phyloP scores from a whole-genome alignment of 1,140 invertebrate genomes.

The Cherax quadricarinatus region DNA sequence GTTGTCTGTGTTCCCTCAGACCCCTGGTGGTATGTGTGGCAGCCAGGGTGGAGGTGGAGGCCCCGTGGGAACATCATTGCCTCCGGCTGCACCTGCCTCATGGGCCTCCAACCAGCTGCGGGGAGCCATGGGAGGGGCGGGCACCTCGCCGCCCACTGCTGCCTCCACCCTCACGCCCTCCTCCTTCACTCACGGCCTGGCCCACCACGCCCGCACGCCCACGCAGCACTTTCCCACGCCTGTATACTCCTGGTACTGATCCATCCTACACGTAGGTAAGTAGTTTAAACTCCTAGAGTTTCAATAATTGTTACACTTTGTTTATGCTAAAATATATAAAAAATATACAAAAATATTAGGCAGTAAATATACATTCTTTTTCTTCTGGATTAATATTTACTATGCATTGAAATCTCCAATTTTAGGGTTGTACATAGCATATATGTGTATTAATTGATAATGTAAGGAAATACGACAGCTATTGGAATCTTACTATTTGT shows the following conservation, averaged over 20 bases:
- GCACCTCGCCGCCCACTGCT: conserved; percentile 38
- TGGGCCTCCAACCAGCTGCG: conserved; percentile 66
- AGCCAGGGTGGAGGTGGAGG: conserved; percentile 10
- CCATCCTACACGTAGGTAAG: neutral
- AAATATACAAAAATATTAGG: neutral
- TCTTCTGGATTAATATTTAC: neutral
- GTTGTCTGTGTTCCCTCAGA: neutral
- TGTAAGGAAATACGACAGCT: too few relatives aligned
- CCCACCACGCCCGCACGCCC: conserved; percentile 58
- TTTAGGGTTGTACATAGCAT: too few relatives aligned
- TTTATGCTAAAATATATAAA: neutral
- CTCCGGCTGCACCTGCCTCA: conserved; percentile 24
- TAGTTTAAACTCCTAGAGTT: neutral
- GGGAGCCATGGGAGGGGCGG: conserved; percentile 48
- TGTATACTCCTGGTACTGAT: conserved; percentile 62
- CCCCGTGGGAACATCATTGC: neutral
- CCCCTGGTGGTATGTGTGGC: conserved; percentile 25
- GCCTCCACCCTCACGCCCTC: conserved; percentile 51
- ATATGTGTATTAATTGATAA: too few relatives aligned
- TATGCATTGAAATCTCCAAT: too few relatives aligned
- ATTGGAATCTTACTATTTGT: too few relatives aligned
- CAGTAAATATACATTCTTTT: neutral
- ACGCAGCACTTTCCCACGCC: conserved; percentile 59
- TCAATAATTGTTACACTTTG: too few relatives aligned
- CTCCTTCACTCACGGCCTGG: conserved; percentile 55